Base-by-base conservation (phyloP, 1,140 invertebrate genomes). In the Hesperophylax magnus region DNA sequence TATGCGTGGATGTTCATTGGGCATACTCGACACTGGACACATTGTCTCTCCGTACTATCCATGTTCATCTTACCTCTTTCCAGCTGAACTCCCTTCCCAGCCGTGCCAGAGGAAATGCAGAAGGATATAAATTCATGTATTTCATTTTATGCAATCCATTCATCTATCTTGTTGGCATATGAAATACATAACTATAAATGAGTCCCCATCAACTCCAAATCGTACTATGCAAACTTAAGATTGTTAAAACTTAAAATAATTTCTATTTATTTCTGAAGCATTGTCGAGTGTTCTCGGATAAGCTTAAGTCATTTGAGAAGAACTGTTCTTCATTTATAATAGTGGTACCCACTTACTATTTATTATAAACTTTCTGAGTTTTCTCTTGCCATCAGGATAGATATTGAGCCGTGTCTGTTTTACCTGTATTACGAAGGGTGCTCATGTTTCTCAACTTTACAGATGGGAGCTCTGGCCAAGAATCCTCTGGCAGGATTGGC, bases 401-500 rank as follows among this genome's bases (percentile, higher is more conserved):
- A 71, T 47, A n/a, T 18, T 18, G 67, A 20, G 39, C 34, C 2
- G 3, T 20, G 1, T 52, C 18, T 52, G 39, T 71, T 24, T 0
- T 22, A 22, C 8, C 11, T 67, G 24, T 18, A 11, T 53, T 18
- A 22, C 5, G 14, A 14, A 47, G 7, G 17, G 5, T 27, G 63
- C 67, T 71, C 18, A 71, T 53, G 22, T 71, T 8, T 71, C 15
- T 0, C 34, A 52, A 52, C 39, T 67, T 82, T 94, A 85, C 93
- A 96, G 95, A 95, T 96, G 91, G 93, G 93, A 78, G 95, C 95
- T 81, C 91, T 97, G 84, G 94, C 95, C 83, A 96, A 95, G 87
- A 96, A 94, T 88, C 96, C 96, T 61, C 90, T 97, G 85, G 96
- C 96, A 77, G 95, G 96, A 81, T 90, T 97, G 69, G 96, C 96